Evolutionary conservation across 2,888 invertebrate genomes (phyloP).

Genomic region (Carcina quercana): DNA sequence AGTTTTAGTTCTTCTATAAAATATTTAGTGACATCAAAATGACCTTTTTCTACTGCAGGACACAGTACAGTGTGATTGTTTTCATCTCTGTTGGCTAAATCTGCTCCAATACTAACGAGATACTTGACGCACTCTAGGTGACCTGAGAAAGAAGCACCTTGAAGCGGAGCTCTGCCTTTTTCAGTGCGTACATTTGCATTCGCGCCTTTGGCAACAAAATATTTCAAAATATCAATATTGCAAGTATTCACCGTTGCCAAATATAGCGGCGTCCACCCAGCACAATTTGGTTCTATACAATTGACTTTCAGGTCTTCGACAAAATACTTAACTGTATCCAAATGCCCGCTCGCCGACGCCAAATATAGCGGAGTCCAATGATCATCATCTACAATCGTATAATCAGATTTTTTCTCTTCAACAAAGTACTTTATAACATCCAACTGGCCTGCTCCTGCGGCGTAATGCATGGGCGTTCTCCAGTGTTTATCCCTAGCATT

Average conservation of each 20-base stretch:
- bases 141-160: slow-evolving; percentile 2
- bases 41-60: slow-evolving; percentile 1
- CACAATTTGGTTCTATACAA: neutral
- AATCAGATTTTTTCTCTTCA: slow-evolving; percentile 2
- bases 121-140: slow-evolving; percentile 1
- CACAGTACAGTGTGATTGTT: neutral
- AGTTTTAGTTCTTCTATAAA: slow-evolving; percentile 5
- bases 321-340: slow-evolving; percentile 4
- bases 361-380: slow-evolving; percentile 1
- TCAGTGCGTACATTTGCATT: neutral
- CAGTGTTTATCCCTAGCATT: too few relatives aligned
- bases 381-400: neutral
- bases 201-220: slow-evolving; percentile 3
- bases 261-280: slow-evolving; percentile 3
- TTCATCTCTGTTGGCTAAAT: neutral
- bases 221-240: neutral
- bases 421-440: slow-evolving; percentile 2
- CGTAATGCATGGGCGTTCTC: too few relatives aligned
- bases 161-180: neutral
- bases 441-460: too few relatives aligned
- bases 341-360: neutral
- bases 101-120: slow-evolving; percentile 1
- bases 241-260: neutral
- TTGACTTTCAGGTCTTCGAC: slow-evolving; percentile 2
- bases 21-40: slow-evolving; percentile 5